Percentiles rank a stretch among this genome's conserved stretches.
Conservation (phyloP, 2,797 vertebrate genomes). For the Rhinella marina region DNA sequence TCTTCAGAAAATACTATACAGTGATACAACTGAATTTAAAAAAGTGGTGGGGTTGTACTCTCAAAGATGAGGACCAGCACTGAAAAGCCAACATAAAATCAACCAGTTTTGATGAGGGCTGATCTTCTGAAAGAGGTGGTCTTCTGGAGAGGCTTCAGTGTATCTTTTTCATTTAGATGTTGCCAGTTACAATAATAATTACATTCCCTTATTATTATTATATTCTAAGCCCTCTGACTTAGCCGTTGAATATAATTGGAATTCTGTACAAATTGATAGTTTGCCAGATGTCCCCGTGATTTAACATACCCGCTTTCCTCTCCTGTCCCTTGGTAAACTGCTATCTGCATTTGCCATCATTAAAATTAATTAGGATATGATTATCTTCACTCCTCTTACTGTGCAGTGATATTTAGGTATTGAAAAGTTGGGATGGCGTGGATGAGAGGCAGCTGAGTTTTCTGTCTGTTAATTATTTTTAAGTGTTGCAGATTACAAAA, state of each 20-base stretch:
- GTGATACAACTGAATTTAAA: too few relatives aligned
- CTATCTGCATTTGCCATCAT: slow-evolving; percentile 34
- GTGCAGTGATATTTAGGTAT: slow-evolving; percentile 32
- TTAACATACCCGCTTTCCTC: neutral
- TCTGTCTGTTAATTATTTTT: neutral
- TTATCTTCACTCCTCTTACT: slow-evolving; percentile 40
- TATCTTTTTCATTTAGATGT: neutral
- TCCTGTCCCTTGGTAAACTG: slow-evolving; percentile 12
- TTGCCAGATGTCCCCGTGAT: slow-evolving; percentile 37
- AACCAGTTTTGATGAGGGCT: neutral
- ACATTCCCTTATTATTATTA: neutral
- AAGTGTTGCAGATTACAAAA: neutral
- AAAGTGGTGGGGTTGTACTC: neutral
- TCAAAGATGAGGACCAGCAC: neutral
- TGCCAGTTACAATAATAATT: neutral
- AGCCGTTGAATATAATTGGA: slow-evolving; percentile 12
- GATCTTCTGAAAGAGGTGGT: neutral
- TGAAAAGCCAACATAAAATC: too few relatives aligned
- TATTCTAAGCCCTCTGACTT: neutral
- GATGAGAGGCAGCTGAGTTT: neutral
- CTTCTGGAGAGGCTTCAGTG: neutral
- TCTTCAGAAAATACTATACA: too few relatives aligned
- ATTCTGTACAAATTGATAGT: neutral
- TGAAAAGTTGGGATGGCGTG: neutral
- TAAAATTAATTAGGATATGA: slow-evolving; percentile 54